Evolutionary conservation across 2,888 invertebrate genomes (phyloP), one percentile per base, ranked within the genome.

Genomic region (Lycophotia porphyrea): DNA sequence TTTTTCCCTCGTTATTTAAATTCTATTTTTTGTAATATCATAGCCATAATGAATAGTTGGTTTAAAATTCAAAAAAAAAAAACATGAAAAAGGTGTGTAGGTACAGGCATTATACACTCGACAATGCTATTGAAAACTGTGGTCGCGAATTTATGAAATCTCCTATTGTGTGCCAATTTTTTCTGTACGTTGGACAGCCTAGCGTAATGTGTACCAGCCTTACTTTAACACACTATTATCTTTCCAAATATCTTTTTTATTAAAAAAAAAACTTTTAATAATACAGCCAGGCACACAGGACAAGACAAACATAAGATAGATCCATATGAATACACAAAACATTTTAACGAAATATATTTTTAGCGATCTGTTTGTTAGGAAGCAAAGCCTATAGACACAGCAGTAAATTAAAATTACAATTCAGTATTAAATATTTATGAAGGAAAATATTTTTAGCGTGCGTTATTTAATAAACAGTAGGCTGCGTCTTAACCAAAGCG

Each of bases 351-450:
- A 81, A 81, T 80, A 81, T 84, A 74, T 21, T 74, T 84, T 67
- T 31, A 61, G 21, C 18, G n/a, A 49, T 65, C n/a, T 70, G 24
- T 27, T 71, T 76, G 44, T 81, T 76, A 78, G 63, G 72, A 71
- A 68, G 75, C 71, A 64, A 82, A 84, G 77, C 71, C 60, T 77
- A 71, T 65, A 70, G 13, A 87, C 75, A 87, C 15, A 42, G 82
- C 77, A 85, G 82, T 85, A 87, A 84, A 77, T 84, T 79, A 84
- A 73, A 72, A 69, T 47, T 64, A 78, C 4, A 72, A 70, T 34
- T 65, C 5, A 42, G 9, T 49, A 31, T 27, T n/a, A 18, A 58
- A 75, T 67, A 11, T 68, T 52, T 49, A 49, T 34, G 47, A 31
- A 55, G 47, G 27, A 11, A 73, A 72, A 63, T 70, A 70, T 36